phyloP scores from a whole-genome alignment of 2,113 vertebrate genomes.

The Tamias sibiricus region DNA sequence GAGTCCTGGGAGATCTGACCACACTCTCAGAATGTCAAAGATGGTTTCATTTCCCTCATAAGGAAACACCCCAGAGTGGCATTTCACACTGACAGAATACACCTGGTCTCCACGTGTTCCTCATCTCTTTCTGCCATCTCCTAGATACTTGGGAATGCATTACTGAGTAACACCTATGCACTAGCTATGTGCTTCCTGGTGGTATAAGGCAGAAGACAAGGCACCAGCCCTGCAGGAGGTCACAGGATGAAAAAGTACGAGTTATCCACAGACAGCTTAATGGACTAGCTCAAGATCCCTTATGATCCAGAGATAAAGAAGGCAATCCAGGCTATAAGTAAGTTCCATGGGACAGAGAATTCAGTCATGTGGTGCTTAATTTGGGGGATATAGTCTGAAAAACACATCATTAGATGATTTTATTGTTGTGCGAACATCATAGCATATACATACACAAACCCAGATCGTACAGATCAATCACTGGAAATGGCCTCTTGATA shows the following conservation, averaged over 20 bases:
- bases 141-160: not conserved
- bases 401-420: not conserved
- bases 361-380: not conserved
- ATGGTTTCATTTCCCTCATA: not conserved
- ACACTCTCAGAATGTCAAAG: not conserved
- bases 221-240: not conserved
- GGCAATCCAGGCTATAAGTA: not conserved
- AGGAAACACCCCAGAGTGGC: not conserved
- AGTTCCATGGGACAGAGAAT: not conserved
- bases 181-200: not conserved
- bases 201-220: not conserved
- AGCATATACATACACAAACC: not conserved
- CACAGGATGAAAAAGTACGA: not conserved
- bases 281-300: not conserved
- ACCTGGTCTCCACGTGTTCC: not conserved
- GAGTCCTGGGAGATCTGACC: not conserved
- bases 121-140: not conserved
- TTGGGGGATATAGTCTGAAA: not conserved
- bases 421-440: not conserved
- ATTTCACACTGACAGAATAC: not conserved
- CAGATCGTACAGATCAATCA: not conserved
- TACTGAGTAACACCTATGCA: not conserved
- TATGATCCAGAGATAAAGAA: not conserved
- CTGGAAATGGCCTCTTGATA: not conserved
- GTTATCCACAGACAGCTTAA: not conserved